Conservation (phyloP, 1,140 invertebrate species). For the Bombus superbus region DNA sequence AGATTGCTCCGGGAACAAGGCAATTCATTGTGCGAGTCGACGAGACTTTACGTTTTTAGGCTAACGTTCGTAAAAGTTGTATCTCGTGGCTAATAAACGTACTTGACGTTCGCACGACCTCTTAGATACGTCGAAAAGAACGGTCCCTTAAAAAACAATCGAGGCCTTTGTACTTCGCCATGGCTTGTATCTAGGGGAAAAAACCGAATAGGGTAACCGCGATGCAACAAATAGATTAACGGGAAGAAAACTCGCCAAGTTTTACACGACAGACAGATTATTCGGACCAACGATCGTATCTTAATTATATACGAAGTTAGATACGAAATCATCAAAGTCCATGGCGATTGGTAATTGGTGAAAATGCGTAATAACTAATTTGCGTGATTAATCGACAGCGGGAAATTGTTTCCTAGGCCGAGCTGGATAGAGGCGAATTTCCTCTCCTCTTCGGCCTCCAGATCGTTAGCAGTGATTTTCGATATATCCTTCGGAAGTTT, state of each 20-base stretch:
- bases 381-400: no score
- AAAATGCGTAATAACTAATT: no score
- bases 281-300: no score
- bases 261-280: neutral
- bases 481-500: neutral
- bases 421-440: neutral
- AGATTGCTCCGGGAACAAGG: slow-evolving; percentile 26
- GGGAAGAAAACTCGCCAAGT: neutral
- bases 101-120: neutral
- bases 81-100: slow-evolving; percentile 14
- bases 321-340: no score
- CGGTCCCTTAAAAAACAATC: neutral
- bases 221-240: neutral
- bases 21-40: neutral
- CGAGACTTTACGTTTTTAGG: slow-evolving; percentile 23
- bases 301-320: no score
- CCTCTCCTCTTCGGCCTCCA: neutral
- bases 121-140: neutral
- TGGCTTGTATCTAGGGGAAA: neutral
- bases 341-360: no score
- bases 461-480: neutral
- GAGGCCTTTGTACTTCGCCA: neutral
- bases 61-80: slow-evolving; percentile 15
- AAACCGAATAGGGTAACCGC: no score
- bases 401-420: no score